Percentiles rank a stretch among this genome's conserved stretches.
Conservation (phyloP, 2,113 vertebrate species). For the Dissostichus mawsoni region DNA sequence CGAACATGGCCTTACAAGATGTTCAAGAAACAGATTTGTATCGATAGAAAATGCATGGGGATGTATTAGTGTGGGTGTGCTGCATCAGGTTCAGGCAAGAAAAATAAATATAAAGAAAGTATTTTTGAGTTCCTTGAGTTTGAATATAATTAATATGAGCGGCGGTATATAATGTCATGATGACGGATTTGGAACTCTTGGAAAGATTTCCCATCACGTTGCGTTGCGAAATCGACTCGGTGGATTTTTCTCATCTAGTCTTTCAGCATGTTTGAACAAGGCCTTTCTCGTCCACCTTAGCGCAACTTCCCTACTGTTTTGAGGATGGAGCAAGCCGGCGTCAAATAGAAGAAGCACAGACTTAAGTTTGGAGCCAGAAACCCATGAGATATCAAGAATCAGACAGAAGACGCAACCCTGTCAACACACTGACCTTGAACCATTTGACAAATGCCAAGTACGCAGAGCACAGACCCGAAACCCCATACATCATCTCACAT, state of each 20-base stretch:
- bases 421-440: slow-evolving; percentile 24
- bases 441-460: slow-evolving; percentile 17
- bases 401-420: background rate
- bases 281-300: too few relatives aligned
- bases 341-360: background rate
- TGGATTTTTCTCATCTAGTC: too few relatives aligned
- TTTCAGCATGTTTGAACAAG: too few relatives aligned
- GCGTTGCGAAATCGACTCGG: too few relatives aligned
- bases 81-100: background rate
- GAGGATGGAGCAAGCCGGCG: too few relatives aligned
- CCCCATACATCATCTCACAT: slow-evolving; percentile 5
- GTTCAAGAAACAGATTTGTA: background rate
- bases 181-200: too few relatives aligned
- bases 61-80: too few relatives aligned
- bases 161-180: too few relatives aligned
- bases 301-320: too few relatives aligned
- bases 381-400: background rate
- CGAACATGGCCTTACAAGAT: slow-evolving; percentile 9
- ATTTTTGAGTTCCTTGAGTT: background rate
- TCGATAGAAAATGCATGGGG: background rate
- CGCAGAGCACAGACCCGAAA: background rate
- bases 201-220: too few relatives aligned
- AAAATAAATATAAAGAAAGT: background rate
- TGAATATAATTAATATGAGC: too few relatives aligned
- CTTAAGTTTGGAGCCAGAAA: too few relatives aligned